Percentiles rank a stretch among this genome's conserved stretches.
phyloP scores from a whole-genome alignment of 2,797 vertebrate genomes.

The Hypotaenidia okinawae region DNA sequence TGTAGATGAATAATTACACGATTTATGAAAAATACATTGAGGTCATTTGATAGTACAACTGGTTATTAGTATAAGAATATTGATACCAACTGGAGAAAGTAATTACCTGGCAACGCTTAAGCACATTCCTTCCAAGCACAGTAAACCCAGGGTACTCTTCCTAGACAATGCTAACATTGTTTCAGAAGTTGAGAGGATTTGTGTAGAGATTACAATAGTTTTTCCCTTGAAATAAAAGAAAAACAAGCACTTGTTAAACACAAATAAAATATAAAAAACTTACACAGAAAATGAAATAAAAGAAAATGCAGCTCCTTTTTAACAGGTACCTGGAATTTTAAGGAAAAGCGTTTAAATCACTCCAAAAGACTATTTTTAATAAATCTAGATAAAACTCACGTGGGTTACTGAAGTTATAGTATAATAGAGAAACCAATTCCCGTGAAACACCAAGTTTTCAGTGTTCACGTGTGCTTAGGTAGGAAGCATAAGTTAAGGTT shows the following conservation, averaged over 20 bases:
- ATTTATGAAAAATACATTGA: constrained; percentile 43
- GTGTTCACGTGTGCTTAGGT: fast-evolving
- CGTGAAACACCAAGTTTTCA: not conserved
- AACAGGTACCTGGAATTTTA: not conserved
- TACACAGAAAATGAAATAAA: not conserved
- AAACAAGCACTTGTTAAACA: not conserved
- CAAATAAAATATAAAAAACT: not conserved
- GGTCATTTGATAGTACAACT: constrained; percentile 35
- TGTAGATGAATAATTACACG: constrained; percentile 11
- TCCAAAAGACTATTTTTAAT: not conserved
- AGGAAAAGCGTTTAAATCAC: not conserved
- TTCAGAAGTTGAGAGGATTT: not conserved
- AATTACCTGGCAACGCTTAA: constrained; percentile 49
- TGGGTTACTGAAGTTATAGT: not conserved
- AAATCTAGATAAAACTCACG: not conserved
- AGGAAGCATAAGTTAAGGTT: not conserved
- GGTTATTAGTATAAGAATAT: constrained; percentile 32
- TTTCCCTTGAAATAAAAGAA: not conserved
- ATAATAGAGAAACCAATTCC: not conserved
- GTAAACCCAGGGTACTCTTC: not conserved
- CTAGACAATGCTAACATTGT: not conserved
- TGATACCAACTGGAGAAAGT: constrained; percentile 28
- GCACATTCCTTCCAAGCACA: constrained; percentile 39
- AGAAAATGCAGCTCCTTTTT: not conserved
- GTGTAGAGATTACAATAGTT: not conserved